Conservation (phyloP, 1,140 invertebrate genomes). For the Formica selysi region DNA sequence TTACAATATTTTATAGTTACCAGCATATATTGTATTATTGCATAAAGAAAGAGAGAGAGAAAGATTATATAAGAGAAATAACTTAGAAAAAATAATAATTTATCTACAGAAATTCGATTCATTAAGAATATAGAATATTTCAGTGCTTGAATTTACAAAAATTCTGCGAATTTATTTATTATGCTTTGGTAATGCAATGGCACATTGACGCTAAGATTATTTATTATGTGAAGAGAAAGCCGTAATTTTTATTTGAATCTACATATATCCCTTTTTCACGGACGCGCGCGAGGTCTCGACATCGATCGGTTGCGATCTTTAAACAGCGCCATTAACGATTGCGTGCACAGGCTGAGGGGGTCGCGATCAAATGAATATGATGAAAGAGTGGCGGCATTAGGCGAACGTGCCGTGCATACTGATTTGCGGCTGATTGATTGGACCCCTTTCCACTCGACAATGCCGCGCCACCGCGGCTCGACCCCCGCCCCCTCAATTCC, state of each 20-base stretch:
- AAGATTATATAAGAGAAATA: background rate
- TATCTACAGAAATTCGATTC: background rate
- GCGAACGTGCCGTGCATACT: slow-evolving; percentile 86
- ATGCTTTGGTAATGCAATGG: background rate
- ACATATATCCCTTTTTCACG: slow-evolving; percentile 35
- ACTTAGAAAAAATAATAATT: background rate
- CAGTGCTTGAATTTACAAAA: background rate
- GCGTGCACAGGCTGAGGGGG: slow-evolving; percentile 80
- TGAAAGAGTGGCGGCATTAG: slow-evolving; percentile 87
- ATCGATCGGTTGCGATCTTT: slow-evolving; percentile 78
- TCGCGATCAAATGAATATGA: slow-evolving; percentile 86
- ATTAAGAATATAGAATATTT: background rate
- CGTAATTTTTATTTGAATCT: slow-evolving; percentile 35
- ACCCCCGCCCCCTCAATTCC: slow-evolving; percentile 72
- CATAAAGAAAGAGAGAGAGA: background rate
- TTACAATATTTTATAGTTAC: background rate
- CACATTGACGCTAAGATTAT: background rate
- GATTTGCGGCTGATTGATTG: slow-evolving; percentile 87
- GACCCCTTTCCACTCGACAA: slow-evolving; percentile 83
- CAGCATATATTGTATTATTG: background rate
- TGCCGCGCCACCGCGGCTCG: slow-evolving; percentile 67
- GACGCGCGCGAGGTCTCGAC: slow-evolving; percentile 33
- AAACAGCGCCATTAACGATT: slow-evolving; percentile 83
- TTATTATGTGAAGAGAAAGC: background rate
- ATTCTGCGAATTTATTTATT: background rate